Conservation (phyloP, 2,113 vertebrate genomes). For the Rhinopomastus cyanomelas region DNA sequence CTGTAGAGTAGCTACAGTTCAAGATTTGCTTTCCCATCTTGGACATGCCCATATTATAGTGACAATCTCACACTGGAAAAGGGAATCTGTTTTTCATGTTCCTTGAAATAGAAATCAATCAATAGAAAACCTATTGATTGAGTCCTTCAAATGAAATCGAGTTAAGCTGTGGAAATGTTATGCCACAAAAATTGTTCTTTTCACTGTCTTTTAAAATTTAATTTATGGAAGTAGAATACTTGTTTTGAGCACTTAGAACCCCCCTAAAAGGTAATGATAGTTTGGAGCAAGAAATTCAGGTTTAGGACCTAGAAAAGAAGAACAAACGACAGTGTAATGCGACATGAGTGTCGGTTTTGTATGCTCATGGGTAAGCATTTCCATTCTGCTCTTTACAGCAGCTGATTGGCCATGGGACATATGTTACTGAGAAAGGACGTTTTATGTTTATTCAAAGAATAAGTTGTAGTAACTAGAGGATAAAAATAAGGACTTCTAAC, state of each 20-base stretch:
- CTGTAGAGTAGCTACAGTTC: background rate
- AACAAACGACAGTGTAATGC: background rate
- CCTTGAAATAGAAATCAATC: no score
- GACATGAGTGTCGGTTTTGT: background rate
- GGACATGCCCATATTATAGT: background rate
- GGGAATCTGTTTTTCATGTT: background rate
- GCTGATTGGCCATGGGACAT: background rate
- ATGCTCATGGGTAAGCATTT: background rate
- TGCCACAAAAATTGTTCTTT: background rate
- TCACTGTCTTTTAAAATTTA: background rate
- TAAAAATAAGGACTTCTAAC: background rate
- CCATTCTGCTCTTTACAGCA: background rate
- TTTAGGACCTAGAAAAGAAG: background rate
- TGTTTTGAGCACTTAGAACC: background rate
- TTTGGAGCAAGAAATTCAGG: background rate
- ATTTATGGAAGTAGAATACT: background rate
- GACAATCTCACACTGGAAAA: background rate
- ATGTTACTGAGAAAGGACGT: background rate
- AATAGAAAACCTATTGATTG: background rate
- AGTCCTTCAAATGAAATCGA: background rate
- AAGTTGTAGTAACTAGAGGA: background rate
- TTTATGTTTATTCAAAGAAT: background rate
- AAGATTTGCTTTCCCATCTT: background rate
- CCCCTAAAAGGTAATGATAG: background rate
- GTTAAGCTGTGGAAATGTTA: background rate